Evolutionary conservation across 2,113 vertebrate species (phyloP).

Genomic region (Todiramphus chloris): DNA sequence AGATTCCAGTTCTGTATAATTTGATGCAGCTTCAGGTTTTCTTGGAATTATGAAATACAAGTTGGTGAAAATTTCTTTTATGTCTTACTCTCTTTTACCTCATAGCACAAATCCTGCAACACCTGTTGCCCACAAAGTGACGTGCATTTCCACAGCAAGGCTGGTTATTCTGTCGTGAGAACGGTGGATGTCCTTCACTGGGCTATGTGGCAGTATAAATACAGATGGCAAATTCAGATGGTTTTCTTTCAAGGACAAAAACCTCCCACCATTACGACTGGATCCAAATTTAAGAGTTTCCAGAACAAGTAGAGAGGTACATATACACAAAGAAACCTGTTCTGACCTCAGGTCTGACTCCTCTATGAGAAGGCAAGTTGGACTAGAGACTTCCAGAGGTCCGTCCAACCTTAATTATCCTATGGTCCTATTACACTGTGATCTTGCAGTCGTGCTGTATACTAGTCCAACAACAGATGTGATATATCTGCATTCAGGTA

Average conservation of each 20-base stretch:
- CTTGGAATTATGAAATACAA: background rate
- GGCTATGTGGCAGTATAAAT: background rate
- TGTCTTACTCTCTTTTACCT: background rate
- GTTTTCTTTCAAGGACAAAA: background rate
- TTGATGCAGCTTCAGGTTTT: background rate
- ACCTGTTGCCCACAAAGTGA: background rate
- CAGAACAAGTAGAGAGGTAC: background rate
- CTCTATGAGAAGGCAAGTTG: background rate
- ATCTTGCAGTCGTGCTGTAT: background rate
- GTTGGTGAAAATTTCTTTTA: background rate
- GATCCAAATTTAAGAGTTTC: background rate
- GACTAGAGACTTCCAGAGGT: background rate
- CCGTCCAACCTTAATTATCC: background rate
- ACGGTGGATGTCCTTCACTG: background rate
- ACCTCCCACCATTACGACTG: rapidly evolving
- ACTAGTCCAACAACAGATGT: background rate
- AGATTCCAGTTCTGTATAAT: background rate
- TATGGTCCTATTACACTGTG: background rate
- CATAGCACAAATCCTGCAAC: background rate
- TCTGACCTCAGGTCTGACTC: background rate
- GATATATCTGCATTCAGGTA: background rate
- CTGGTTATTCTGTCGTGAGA: background rate
- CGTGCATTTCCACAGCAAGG: background rate
- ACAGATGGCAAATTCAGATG: background rate
- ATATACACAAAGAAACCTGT: background rate